Conservation (phyloP, 2,113 vertebrate genomes). For the Stercorarius parasiticus region DNA sequence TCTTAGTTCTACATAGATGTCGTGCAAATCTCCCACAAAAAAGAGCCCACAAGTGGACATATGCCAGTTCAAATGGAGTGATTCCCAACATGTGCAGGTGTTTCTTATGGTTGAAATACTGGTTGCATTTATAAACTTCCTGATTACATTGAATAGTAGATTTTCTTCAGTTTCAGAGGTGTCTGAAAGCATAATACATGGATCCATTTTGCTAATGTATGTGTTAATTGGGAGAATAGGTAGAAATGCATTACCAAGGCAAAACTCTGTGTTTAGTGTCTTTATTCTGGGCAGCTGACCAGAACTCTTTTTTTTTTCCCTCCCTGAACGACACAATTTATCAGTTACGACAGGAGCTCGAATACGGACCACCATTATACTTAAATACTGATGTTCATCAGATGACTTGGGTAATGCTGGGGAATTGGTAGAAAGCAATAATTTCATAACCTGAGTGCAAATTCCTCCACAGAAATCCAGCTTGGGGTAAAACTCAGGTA, state of each 20-base stretch:
- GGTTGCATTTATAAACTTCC: neutral
- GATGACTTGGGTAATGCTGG: neutral
- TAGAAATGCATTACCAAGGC: neutral
- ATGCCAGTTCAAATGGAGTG: accelerated
- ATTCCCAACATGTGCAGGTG: neutral
- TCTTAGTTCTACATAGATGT: neutral
- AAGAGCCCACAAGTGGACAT: too few relatives aligned
- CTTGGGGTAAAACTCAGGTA: neutral
- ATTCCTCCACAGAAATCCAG: neutral
- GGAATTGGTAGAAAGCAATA: neutral
- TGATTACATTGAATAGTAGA: neutral
- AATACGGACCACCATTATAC: neutral
- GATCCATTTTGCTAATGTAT: neutral
- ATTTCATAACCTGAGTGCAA: neutral
- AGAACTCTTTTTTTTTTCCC: neutral
- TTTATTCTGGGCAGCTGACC: neutral
- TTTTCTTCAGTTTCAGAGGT: neutral
- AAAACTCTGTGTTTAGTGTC: neutral
- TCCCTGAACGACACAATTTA: neutral
- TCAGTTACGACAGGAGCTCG: neutral
- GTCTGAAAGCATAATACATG: neutral
- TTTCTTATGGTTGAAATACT: neutral
- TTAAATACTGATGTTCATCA: neutral
- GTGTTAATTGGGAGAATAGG: neutral
- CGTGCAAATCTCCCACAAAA: neutral